Conservation (phyloP, 2,113 vertebrate genomes). For the Romanogobio albipinnatus region DNA sequence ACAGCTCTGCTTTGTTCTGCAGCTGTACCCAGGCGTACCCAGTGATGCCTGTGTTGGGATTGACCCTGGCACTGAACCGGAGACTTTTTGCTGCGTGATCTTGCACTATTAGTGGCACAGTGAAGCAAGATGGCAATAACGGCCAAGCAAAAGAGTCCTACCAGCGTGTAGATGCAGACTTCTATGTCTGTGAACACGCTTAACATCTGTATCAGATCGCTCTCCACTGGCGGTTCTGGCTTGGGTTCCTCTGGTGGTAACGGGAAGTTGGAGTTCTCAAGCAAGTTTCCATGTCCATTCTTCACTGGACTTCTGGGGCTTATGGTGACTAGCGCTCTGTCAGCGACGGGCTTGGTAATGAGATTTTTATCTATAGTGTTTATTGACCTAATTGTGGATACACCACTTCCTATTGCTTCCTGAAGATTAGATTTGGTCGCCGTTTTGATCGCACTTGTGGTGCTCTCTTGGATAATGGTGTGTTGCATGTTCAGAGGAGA, state of each 20-base stretch:
- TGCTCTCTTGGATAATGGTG: slow-evolving; percentile 67
- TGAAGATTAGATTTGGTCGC: slow-evolving; percentile 43
- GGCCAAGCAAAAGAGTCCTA: slow-evolving; percentile 87
- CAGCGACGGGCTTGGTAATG: slow-evolving; percentile 8
- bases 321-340: slow-evolving; percentile 41
- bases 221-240: slow-evolving; percentile 68
- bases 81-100: slow-evolving; percentile 81
- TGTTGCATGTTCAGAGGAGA: slow-evolving; percentile 64
- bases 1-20: slow-evolving; percentile 65
- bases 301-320: slow-evolving; percentile 53
- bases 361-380: neutral
- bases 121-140: slow-evolving; percentile 89
- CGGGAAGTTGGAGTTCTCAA: slow-evolving; percentile 76
- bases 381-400: slow-evolving; percentile 51
- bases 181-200: slow-evolving; percentile 86
- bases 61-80: slow-evolving; percentile 79
- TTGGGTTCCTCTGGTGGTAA: slow-evolving; percentile 73
- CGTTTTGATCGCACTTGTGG: slow-evolving; percentile 28
- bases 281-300: slow-evolving; percentile 68
- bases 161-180: slow-evolving; percentile 88
- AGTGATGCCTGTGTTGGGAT: slow-evolving; percentile 86
- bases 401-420: slow-evolving; percentile 31
- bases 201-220: slow-evolving; percentile 72
- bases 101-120: slow-evolving; percentile 84
- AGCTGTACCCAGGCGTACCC: slow-evolving; percentile 85